Evolutionary conservation across 2,113 vertebrate species (phyloP).

Genomic region (Pogonocichla stellata): DNA sequence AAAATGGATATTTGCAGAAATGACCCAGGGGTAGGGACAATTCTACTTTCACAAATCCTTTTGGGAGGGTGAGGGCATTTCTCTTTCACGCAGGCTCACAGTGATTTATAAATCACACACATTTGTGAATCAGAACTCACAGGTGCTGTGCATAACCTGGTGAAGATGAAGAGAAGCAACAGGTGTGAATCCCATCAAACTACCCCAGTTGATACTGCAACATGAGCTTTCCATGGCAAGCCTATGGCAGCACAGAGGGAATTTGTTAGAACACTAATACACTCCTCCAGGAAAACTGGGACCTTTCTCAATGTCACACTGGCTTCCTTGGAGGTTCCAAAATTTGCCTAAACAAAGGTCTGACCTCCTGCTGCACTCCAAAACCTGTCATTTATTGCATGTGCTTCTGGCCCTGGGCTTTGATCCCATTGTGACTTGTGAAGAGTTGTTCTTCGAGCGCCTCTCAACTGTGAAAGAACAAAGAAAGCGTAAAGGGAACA

Average conservation of each 20-base stretch:
- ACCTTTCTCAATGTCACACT: not conserved
- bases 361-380: not conserved
- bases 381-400: not conserved
- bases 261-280: not conserved
- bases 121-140: not conserved
- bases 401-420: not conserved
- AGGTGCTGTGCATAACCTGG: not conserved
- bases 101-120: not conserved
- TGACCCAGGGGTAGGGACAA: not conserved
- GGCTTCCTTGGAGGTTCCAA: not conserved
- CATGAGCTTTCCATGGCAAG: not conserved
- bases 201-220: not conserved
- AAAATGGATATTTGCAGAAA: not conserved
- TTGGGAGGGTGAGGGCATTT: not conserved
- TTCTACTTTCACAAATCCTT: not conserved
- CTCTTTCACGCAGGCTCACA: not conserved
- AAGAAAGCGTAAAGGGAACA: not conserved
- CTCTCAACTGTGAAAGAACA: not conserved
- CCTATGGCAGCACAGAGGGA: not conserved
- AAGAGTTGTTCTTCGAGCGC: rapidly evolving
- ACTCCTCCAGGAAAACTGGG: not conserved
- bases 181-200: not conserved
- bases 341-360: not conserved
- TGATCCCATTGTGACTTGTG: not conserved
- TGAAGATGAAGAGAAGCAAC: not conserved